Evolutionary conservation across 92 coral and sea anemone genomes (phyloP), one percentile per base, ranked within the genome.

Genomic region (Palythoa grandiflora): DNA sequence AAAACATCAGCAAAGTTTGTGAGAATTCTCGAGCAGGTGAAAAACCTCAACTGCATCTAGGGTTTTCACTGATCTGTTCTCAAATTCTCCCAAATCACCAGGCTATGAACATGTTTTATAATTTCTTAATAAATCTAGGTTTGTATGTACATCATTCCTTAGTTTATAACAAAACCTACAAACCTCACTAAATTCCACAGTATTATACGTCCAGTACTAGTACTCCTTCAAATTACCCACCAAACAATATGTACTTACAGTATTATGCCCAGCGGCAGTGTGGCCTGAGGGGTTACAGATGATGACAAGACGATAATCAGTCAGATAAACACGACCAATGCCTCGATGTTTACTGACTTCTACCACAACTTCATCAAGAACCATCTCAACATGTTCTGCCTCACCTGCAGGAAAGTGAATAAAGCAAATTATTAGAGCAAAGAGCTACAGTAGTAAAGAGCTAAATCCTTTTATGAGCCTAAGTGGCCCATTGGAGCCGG

Each of bases 291-390:
- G 87, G 83, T 96, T 96, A 79, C 99, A 95, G 38, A 97, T 83
- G 53, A 97, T 84, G 3, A 95, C 95, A 71, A 97, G 89, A 60
- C 99, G 96, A 80, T 89, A 97, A 57, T 97, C 95, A 44, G 99
- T 97, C 68, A 97, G 84, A 87, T 97, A 97, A 36, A 97, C 92
- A 71, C 98, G 90, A 40, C 98, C 99, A 37, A 97, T 93, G 14
- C 96, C 99, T 68, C 99, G 84, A 86, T 97, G 99, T 79, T 95
- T 97, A 78, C 98, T 95, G 53, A 95, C 92, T 95, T 97, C 99
- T 48, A 97, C 91, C 14, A 97, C 97, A 60, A 97, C 99, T 79
- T 97, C 98, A 78, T 97, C 98, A 13, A 97, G 78, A 35, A 97
- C 95, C 98, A 97, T 97, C 86, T 97, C 99, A 8, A 97, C 99